These are phyloP conservation scores for Aphidoletes aphidimyza DNA, from an alignment of 2,888 invertebrate genomes.

Conservation along the genomic window DNA sequence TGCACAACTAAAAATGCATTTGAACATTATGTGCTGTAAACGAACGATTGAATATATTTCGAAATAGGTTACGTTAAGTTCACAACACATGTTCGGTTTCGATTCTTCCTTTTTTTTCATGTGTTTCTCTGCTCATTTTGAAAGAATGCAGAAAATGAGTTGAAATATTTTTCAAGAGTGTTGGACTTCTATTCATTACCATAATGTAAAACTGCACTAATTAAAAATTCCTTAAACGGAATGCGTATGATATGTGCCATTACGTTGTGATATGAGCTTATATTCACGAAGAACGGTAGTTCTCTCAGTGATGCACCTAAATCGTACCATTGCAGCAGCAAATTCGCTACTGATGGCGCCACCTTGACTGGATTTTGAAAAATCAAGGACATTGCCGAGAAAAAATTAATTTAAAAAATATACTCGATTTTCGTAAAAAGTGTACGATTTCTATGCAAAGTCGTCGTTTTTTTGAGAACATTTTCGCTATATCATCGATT, in stretches of 20 bases:
- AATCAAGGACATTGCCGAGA: too few relatives aligned
- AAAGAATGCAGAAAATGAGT: slow-evolving; percentile 5
- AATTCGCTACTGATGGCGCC: too few relatives aligned
- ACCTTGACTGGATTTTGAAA: too few relatives aligned
- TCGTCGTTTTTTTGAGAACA: too few relatives aligned
- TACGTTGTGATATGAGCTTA: not conserved
- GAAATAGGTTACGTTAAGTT: slow-evolving; percentile 18
- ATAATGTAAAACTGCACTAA: not conserved
- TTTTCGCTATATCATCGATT: too few relatives aligned
- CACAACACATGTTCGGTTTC: not conserved
- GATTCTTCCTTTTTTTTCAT: not conserved
- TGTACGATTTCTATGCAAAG: too few relatives aligned
- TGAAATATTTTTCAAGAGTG: not conserved
- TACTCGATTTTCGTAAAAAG: too few relatives aligned
- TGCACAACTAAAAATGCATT: not conserved
- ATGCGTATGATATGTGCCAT: not conserved
- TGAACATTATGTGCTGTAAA: not conserved
- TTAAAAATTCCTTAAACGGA: slow-evolving; percentile 20
- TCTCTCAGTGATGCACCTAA: too few relatives aligned
- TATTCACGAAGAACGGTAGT: too few relatives aligned
- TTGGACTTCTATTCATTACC: too few relatives aligned
- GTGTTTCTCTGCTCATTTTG: not conserved
- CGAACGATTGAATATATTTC: not conserved
- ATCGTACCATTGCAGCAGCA: too few relatives aligned
- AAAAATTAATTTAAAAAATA: too few relatives aligned